phyloP scores from a whole-genome alignment of 1,140 invertebrate genomes.

The Drosophila hydei region DNA sequence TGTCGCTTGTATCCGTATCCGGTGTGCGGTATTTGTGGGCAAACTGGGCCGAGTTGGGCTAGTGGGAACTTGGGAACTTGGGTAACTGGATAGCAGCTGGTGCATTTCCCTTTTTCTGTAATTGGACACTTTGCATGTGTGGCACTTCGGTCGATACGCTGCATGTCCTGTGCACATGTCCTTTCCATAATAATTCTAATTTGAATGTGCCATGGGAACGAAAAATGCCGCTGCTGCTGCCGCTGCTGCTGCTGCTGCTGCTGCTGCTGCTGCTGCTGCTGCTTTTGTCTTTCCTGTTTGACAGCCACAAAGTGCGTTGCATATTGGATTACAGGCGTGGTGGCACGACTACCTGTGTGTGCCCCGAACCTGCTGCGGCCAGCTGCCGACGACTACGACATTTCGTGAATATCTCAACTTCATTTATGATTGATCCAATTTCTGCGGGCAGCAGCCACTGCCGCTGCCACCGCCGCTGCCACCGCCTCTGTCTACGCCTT shows the following conservation, averaged over 20 bases:
- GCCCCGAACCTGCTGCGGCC: constrained; percentile 52
- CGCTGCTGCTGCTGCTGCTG: too few species aligned
- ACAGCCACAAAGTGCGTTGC: constrained; percentile 48
- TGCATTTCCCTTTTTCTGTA: constrained; percentile 56
- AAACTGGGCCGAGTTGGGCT: not conserved
- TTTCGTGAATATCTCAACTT: constrained; percentile 34
- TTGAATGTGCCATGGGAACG: constrained; percentile 49
- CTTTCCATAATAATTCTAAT: constrained; percentile 73
- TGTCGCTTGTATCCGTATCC: constrained; percentile 51
- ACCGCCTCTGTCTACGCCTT: not conserved
- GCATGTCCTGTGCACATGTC: constrained; percentile 13
- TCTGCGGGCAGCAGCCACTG: constrained; percentile 51
- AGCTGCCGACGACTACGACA: constrained; percentile 33
- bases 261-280: too few species aligned
- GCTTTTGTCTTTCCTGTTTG: not conserved
- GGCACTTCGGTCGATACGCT: constrained; percentile 56
- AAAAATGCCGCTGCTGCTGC: constrained; percentile 10
- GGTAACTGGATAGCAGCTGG: constrained; percentile 59
- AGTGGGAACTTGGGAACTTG: not conserved
- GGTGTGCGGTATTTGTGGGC: constrained; percentile 16
- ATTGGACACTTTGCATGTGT: constrained; percentile 72
- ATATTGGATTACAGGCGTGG: constrained; percentile 52
- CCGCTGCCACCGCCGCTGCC: constrained; percentile 8
- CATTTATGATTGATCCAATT: constrained; percentile 70
- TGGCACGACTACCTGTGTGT: constrained; percentile 46